A percentile compares a stretch with the other conserved stretches of the same genome.
Evolutionary conservation across 2,113 vertebrate species (phyloP).

Genomic region (Rostratula benghalensis): DNA sequence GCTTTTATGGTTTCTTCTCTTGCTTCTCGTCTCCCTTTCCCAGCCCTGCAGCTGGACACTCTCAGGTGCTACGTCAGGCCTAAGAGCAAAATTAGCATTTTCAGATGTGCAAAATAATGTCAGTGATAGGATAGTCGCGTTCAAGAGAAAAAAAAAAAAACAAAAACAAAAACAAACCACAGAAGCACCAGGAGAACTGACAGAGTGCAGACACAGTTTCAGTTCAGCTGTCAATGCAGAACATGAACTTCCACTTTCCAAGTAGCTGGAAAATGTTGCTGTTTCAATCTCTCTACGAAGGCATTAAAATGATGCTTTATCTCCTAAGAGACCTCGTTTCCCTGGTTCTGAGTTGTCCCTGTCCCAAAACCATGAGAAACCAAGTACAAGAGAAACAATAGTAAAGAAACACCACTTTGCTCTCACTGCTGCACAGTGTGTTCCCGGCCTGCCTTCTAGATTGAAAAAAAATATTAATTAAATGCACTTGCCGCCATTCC

Average conservation of each 20-base stretch:
- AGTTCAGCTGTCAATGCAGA: not conserved
- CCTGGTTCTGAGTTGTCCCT: not conserved
- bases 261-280: not conserved
- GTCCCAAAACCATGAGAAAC: not conserved
- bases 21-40: not conserved
- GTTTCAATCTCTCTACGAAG: not conserved
- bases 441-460: not conserved
- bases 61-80: not conserved
- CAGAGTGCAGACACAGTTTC: not conserved
- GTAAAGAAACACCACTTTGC: not conserved
- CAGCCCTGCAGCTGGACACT: not conserved
- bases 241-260: slow-evolving; percentile 11
- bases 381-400: not conserved
- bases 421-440: not conserved
- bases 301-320: not conserved
- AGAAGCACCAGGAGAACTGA: not conserved
- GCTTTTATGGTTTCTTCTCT: not conserved
- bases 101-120: not conserved
- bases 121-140: not conserved
- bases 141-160: not conserved
- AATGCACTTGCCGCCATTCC: not conserved
- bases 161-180: not conserved
- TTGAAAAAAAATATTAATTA: not conserved
- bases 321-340: not conserved
- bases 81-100: not conserved